A percentile compares a stretch with the other conserved stretches of the same genome.
Conservation (phyloP, 2,113 vertebrate species). For the Nycticebus coucang region DNA sequence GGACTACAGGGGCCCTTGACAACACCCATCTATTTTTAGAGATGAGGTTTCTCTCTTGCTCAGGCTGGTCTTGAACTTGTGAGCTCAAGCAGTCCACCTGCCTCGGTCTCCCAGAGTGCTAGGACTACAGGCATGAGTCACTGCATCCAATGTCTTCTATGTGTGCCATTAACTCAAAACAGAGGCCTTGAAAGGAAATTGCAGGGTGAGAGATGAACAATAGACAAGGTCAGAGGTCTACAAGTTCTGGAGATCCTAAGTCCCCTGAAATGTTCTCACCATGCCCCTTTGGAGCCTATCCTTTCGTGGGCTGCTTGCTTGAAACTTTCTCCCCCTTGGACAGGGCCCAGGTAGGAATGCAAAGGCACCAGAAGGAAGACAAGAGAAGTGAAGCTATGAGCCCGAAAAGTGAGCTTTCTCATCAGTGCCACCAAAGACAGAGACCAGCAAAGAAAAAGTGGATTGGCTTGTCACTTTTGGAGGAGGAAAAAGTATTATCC, state of each 20-base stretch:
- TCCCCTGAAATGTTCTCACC: neutral
- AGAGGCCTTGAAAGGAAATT: neutral
- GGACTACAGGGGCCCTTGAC: no score
- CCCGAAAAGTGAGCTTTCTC: neutral
- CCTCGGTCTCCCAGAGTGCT: no score
- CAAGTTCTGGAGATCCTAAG: neutral
- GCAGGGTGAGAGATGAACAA: neutral
- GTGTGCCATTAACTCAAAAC: constrained; percentile 8
- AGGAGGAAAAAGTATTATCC: neutral
- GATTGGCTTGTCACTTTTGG: neutral
- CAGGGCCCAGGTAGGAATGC: neutral
- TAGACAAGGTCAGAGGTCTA: neutral
- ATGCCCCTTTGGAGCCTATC: neutral
- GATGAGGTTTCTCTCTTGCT: no score
- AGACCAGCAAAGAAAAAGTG: neutral
- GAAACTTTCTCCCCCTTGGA: neutral
- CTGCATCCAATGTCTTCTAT: neutral
- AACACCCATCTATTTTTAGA: no score
- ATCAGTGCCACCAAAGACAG: neutral
- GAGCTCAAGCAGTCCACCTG: no score
- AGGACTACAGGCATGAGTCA: no score
- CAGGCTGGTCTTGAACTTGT: no score
- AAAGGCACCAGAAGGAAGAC: neutral
- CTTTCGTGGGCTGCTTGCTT: neutral
- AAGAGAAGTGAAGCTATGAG: neutral